Conservation (phyloP, 2,888 invertebrate genomes). For the Phortica magna region DNA sequence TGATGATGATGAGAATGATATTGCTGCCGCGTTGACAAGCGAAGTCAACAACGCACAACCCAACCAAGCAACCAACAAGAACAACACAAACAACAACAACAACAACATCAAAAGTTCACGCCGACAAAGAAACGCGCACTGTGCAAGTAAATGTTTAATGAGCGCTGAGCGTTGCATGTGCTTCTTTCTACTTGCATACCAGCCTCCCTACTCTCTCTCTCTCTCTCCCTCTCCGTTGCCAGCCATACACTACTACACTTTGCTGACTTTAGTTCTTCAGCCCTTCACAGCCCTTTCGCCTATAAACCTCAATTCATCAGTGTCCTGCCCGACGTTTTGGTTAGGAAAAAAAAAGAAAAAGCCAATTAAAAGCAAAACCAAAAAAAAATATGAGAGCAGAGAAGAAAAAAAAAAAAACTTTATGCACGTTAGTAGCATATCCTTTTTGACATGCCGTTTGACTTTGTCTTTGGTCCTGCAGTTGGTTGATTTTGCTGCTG, state of each 20-base stretch:
- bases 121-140: constrained; percentile 69
- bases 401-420: constrained; percentile 23
- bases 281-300: background rate
- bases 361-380: constrained; percentile 73
- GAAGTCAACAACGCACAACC: background rate
- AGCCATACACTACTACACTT: background rate
- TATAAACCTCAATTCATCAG: background rate
- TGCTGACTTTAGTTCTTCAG: background rate
- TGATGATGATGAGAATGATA: background rate
- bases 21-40: background rate
- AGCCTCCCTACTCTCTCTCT: background rate
- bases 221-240: background rate
- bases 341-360: constrained; percentile 43
- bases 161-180: constrained; percentile 45
- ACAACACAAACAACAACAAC: constrained; percentile 37
- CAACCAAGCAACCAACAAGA: constrained; percentile 25
- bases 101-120: constrained; percentile 72
- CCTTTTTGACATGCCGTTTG: constrained; percentile 11
- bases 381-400: constrained; percentile 49
- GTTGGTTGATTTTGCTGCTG: constrained; percentile 1
- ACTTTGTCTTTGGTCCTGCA: constrained; percentile 19
- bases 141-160: constrained; percentile 70
- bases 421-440: background rate
- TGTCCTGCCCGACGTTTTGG: background rate
- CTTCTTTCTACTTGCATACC: too few species aligned